Conservation (phyloP, 2,113 vertebrate species). For the Psophia crepitans region DNA sequence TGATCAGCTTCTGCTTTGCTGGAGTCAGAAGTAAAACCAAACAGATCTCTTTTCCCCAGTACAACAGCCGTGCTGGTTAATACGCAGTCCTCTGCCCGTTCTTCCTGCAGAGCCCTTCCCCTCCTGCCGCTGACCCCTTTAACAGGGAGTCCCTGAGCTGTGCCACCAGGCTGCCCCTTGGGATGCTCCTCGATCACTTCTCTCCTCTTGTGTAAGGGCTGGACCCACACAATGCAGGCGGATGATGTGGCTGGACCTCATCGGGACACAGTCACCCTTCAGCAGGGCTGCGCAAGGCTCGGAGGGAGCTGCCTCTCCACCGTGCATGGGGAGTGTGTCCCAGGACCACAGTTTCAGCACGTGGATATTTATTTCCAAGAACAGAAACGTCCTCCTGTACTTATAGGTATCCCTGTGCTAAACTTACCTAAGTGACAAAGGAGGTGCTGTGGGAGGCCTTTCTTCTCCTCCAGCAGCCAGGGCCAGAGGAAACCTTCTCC, state of each 20-base stretch:
- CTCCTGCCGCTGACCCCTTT: background rate
- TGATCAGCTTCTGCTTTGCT: conserved; percentile 25
- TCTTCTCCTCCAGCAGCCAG: background rate
- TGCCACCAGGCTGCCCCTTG: background rate
- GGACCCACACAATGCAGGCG: rapidly evolving
- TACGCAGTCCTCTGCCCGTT: background rate
- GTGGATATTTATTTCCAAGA: background rate
- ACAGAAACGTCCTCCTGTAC: background rate
- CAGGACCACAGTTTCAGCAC: background rate
- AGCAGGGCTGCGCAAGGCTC: background rate
- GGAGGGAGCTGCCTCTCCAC: background rate
- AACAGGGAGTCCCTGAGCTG: background rate
- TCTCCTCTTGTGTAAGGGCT: background rate
- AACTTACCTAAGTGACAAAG: background rate
- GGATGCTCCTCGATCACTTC: background rate
- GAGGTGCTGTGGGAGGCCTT: background rate
- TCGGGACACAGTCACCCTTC: background rate
- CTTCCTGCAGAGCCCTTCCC: background rate
- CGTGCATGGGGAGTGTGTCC: rapidly evolving
- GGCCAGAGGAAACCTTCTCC: background rate
- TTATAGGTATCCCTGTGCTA: background rate
- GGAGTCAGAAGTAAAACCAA: background rate
- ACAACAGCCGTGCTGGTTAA: rapidly evolving
- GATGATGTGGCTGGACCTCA: rapidly evolving
- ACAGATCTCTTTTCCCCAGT: background rate